Conservation (phyloP, 2,113 vertebrate species). For the Strix uralensis region DNA sequence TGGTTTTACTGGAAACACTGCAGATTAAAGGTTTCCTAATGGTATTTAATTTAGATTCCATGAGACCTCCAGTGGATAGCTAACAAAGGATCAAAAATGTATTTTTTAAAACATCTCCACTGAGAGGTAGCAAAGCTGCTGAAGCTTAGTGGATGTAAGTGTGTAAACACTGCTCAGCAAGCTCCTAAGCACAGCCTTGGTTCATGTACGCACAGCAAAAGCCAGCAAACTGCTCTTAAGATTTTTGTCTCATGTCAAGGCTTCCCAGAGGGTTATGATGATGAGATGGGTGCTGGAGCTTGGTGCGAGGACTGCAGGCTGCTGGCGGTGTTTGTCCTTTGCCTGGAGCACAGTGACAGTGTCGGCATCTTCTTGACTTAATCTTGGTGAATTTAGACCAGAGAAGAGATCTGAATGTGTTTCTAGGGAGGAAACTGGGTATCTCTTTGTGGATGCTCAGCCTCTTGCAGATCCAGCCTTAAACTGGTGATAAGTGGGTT, state of each 20-base stretch:
- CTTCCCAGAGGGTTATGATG: background rate
- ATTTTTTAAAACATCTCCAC: constrained; percentile 1
- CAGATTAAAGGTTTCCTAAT: constrained; percentile 49
- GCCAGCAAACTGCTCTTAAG: background rate
- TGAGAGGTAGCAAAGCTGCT: constrained; percentile 23
- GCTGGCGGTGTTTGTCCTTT: background rate
- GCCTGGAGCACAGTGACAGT: background rate
- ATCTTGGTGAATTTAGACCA: background rate
- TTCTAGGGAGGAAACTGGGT: background rate
- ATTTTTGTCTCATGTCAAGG: background rate
- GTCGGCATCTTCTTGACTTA: background rate
- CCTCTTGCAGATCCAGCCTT: background rate
- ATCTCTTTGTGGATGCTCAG: background rate
- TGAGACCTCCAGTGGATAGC: constrained; percentile 2
- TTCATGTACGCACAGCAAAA: background rate
- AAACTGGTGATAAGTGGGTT: background rate
- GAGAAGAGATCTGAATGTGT: background rate
- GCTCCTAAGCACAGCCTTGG: background rate
- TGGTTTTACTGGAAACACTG: constrained; percentile 26
- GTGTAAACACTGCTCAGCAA: constrained; percentile 42
- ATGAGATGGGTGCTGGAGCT: background rate
- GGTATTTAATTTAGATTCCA: constrained; percentile 51
- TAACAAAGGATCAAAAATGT: constrained; percentile 47
- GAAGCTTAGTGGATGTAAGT: background rate
- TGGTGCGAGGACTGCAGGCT: background rate